Base-by-base conservation (phyloP, 2,888 invertebrate species). In the Sminthurides aquaticus region DNA sequence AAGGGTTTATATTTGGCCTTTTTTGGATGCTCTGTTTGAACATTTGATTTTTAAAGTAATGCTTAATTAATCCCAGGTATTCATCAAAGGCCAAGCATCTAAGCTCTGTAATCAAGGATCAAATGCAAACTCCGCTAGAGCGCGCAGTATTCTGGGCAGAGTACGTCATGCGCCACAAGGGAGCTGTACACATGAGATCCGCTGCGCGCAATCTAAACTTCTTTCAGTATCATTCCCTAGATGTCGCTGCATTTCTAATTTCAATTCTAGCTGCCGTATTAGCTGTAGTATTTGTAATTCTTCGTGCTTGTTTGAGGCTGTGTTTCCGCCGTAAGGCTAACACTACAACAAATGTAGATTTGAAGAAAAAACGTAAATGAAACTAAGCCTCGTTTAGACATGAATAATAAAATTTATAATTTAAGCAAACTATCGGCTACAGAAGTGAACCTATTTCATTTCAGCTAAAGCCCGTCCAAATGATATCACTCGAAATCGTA, bases 1-100 rank as follows among this genome's bases (percentile, higher is more conserved):
- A n/a, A n/a, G n/a, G n/a, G n/a, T n/a, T n/a, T n/a, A n/a, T n/a
- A n/a, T n/a, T n/a, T n/a, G n/a, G n/a, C n/a, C n/a, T n/a, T n/a
- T n/a, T n/a, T n/a, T n/a, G n/a, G n/a, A n/a, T n/a, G n/a, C n/a
- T n/a, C n/a, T n/a, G n/a, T n/a, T n/a, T n/a, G n/a, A n/a, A n/a
- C n/a, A n/a, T n/a, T n/a, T n/a, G n/a, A n/a, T n/a, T n/a, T n/a
- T n/a, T n/a, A n/a, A n/a, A n/a, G n/a, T n/a, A n/a, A n/a, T n/a
- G n/a, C n/a, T n/a, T n/a, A n/a, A n/a, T n/a, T n/a, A n/a, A n/a
- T 27, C 24, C 8, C 57, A 63, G 62, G 20, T 63, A 57, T 28
- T 15, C 79, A 29, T 82, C 82, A 58, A 78, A 82, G 0, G 80
- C 79, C 26, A 76, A 77, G 1, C 79, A 82, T 0, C 74, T 87